Conservation (phyloP, 2,888 invertebrate species). For the Parochlus steinenii region DNA sequence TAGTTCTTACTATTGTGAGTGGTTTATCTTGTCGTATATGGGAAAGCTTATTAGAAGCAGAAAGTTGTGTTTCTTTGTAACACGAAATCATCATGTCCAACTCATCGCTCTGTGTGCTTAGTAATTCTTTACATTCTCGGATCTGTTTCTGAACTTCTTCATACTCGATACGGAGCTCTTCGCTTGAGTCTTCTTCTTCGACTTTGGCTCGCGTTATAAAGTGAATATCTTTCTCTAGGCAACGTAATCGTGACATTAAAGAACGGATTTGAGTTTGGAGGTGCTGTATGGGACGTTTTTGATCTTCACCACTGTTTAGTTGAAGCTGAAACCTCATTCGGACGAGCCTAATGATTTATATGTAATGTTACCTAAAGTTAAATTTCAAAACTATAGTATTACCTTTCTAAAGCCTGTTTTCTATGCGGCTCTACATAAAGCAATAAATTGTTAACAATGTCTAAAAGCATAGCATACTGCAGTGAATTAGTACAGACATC, state of each 20-base stretch:
- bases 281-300: slow-evolving; percentile 77
- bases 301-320: slow-evolving; percentile 79
- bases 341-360: slow-evolving; percentile 42
- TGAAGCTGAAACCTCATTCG: slow-evolving; percentile 90
- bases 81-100: slow-evolving; percentile 90
- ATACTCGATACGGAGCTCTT: slow-evolving; percentile 45
- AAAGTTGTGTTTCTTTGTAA: slow-evolving; percentile 63
- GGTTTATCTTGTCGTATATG: slow-evolving; percentile 53
- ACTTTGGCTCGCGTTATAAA: slow-evolving; percentile 63
- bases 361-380: too few relatives aligned
- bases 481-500: slow-evolving; percentile 94
- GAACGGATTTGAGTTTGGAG: slow-evolving; percentile 66
- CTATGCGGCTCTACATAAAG: slow-evolving; percentile 92
- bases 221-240: slow-evolving; percentile 80
- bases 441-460: slow-evolving; percentile 92
- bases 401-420: slow-evolving; percentile 67
- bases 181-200: slow-evolving; percentile 44
- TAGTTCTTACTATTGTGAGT: slow-evolving; percentile 62
- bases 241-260: slow-evolving; percentile 62
- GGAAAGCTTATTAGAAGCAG: slow-evolving; percentile 38
- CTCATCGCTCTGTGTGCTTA: slow-evolving; percentile 80
- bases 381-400: too few relatives aligned
- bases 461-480: slow-evolving; percentile 91
- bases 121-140: slow-evolving; percentile 75
- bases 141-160: slow-evolving; percentile 52